Conservation (phyloP, 2,797 vertebrate genomes). For the Semotilus atromaculatus region DNA sequence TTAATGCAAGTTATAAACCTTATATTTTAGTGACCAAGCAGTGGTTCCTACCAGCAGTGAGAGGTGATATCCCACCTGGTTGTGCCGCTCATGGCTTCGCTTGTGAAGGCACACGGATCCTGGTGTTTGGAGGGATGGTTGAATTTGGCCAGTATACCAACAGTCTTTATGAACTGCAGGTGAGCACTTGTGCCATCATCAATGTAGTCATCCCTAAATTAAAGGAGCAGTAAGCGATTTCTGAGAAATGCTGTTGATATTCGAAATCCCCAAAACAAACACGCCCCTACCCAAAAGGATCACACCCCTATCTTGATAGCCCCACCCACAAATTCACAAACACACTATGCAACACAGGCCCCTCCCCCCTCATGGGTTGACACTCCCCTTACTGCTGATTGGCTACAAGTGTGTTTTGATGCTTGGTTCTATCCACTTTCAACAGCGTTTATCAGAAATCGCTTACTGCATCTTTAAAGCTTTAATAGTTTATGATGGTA, state of each 20-base stretch:
- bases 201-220: background rate
- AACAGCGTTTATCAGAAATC: background rate
- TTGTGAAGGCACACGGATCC: slow-evolving; percentile 91
- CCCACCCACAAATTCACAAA: background rate
- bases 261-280: background rate
- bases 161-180: slow-evolving; percentile 95
- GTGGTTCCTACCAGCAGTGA: slow-evolving; percentile 97
- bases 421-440: background rate
- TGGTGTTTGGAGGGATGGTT: slow-evolving; percentile 97
- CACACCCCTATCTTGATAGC: background rate
- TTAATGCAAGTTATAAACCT: background rate
- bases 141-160: slow-evolving; percentile 97
- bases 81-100: slow-evolving; percentile 96
- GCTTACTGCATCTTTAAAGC: background rate
- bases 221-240: background rate
- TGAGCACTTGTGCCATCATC: slow-evolving; percentile 65
- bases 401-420: background rate
- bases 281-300: background rate
- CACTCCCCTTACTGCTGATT: background rate
- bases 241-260: background rate
- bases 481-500: background rate
- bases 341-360: background rate
- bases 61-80: slow-evolving; percentile 97
- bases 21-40: slow-evolving; percentile 87
- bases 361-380: background rate